phyloP scores from a whole-genome alignment of 2,113 vertebrate genomes.

The Hiodon tergisus region DNA sequence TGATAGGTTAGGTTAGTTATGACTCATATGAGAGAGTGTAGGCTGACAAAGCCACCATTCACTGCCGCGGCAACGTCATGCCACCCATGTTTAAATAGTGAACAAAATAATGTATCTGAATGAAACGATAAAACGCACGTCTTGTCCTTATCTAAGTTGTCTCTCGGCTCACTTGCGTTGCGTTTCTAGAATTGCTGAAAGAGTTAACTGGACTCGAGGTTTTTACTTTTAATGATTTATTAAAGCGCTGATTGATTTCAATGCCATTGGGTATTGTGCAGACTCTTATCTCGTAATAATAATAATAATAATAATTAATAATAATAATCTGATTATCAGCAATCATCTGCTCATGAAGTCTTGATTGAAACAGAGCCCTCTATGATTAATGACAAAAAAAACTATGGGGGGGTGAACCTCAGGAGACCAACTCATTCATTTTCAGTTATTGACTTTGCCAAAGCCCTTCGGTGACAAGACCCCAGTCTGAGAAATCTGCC shows the following conservation, averaged over 20 bases:
- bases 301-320: no score
- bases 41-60: conserved; percentile 9
- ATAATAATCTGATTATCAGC: no score
- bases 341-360: not conserved
- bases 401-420: not conserved
- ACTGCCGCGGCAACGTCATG: not conserved
- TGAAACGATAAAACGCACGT: not conserved
- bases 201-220: not conserved
- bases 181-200: conserved; percentile 4
- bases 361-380: not conserved
- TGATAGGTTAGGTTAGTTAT: conserved; percentile 5
- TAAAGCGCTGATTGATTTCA: no score
- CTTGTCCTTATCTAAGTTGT: not conserved
- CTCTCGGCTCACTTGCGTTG: not conserved
- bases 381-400: not conserved
- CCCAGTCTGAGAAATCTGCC: not conserved
- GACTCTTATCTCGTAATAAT: no score
- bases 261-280: no score
- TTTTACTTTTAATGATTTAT: conserved; percentile 1
- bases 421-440: not conserved
- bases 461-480: not conserved
- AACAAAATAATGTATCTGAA: no score
- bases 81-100: conserved; percentile 4
- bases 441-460: not conserved
- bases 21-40: conserved; percentile 16